phyloP scores from a whole-genome alignment of 2,797 vertebrate genomes.

The Euthynnus affinis region DNA sequence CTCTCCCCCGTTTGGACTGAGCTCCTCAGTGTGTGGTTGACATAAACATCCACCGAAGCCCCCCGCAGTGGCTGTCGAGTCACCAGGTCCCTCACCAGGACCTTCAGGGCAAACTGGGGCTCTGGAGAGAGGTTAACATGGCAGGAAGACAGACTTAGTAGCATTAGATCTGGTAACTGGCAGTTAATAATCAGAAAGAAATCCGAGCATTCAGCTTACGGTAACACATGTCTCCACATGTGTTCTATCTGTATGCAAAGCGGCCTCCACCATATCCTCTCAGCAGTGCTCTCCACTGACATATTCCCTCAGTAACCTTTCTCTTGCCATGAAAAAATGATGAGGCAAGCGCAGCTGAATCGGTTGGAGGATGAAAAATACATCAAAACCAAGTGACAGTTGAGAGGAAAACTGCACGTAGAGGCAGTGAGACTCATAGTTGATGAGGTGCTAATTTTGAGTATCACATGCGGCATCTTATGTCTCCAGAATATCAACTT shows the following conservation, averaged over 20 bases:
- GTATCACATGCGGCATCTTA: too few relatives aligned
- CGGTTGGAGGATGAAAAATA: slow-evolving; percentile 63
- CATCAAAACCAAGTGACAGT: slow-evolving; percentile 59
- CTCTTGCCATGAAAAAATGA: slow-evolving; percentile 77
- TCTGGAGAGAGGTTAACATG: slow-evolving; percentile 68
- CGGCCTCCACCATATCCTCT: slow-evolving; percentile 19
- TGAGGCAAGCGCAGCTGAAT: slow-evolving; percentile 67
- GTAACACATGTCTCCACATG: background rate
- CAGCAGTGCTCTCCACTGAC: slow-evolving; percentile 16
- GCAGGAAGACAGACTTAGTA: background rate
- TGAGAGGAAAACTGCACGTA: background rate
- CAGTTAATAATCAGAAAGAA: background rate
- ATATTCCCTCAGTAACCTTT: slow-evolving; percentile 63
- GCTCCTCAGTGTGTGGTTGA: slow-evolving; percentile 90
- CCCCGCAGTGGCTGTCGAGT: slow-evolving; percentile 89
- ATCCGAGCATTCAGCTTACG: background rate
- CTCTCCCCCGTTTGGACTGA: slow-evolving; percentile 84
- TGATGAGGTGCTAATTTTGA: too few relatives aligned
- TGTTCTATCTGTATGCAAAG: slow-evolving; percentile 15
- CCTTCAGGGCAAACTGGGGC: slow-evolving; percentile 90
- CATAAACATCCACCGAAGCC: slow-evolving; percentile 90
- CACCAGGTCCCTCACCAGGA: slow-evolving; percentile 92
- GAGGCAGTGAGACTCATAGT: too few relatives aligned
- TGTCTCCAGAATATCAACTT: too few relatives aligned
- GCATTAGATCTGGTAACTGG: background rate